A percentile compares a stretch with the other conserved stretches of the same genome.
These are phyloP conservation scores for Dermochelys coriacea DNA, from an alignment of 2,797 vertebrate species.

Conservation along the genomic window DNA sequence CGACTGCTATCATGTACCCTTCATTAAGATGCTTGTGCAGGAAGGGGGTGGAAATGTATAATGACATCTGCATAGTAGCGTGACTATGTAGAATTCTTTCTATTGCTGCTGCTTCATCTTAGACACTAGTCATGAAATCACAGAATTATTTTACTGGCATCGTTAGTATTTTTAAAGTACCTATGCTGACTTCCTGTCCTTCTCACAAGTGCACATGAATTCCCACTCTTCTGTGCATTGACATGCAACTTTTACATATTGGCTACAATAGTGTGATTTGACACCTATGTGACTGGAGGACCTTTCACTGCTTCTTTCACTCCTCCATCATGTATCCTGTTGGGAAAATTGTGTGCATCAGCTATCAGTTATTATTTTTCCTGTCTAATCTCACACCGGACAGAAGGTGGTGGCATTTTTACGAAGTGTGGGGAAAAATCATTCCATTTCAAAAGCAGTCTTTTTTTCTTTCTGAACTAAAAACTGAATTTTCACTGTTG, in stretches of 20 bases:
- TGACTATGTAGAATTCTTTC: neutral
- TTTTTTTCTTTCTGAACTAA: neutral
- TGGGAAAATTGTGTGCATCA: neutral
- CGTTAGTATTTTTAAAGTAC: neutral
- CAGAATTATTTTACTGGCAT: neutral
- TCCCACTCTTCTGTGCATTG: neutral
- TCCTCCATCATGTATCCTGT: neutral
- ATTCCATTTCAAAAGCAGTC: conserved; percentile 17
- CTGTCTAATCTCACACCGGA: conserved; percentile 4
- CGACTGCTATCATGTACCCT: neutral
- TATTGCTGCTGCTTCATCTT: neutral
- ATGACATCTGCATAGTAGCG: neutral
- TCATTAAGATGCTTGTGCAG: neutral
- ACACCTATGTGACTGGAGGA: conserved; percentile 4
- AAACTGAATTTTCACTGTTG: too few species aligned
- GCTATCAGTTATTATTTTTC: conserved; percentile 33
- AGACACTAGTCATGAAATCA: neutral
- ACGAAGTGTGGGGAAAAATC: neutral
- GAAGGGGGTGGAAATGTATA: neutral
- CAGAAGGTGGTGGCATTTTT: neutral
- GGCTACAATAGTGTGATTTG: conserved; percentile 4
- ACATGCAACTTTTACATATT: neutral
- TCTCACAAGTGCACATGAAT: neutral
- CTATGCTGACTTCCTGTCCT: neutral
- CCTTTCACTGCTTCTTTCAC: conserved; percentile 13